phyloP scores from a whole-genome alignment of 2,888 invertebrate genomes.

The Venusia cambrica region DNA sequence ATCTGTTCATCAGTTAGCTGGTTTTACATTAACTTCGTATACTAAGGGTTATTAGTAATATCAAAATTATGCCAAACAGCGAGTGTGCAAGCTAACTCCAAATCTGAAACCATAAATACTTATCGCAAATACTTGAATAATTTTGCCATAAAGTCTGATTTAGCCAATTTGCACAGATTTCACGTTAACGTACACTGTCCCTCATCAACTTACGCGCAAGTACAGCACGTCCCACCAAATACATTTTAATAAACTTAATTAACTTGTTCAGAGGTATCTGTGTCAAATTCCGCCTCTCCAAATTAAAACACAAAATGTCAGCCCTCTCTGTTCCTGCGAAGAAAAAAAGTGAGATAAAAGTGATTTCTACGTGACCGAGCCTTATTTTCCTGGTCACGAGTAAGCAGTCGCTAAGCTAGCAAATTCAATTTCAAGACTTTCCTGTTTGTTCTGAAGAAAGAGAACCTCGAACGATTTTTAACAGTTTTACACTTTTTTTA shows the following conservation, averaged over 20 bases:
- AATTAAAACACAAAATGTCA: conserved; percentile 62
- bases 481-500: too few species aligned
- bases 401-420: conserved; percentile 20
- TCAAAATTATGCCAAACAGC: too few species aligned
- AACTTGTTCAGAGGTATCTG: conserved; percentile 67
- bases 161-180: too few species aligned
- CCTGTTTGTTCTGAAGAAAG: conserved; percentile 8
- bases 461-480: too few species aligned
- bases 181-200: too few species aligned
- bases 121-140: too few species aligned
- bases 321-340: conserved; percentile 43
- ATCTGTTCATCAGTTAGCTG: too few species aligned
- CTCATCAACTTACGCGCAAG: not conserved
- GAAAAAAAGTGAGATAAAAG: conserved; percentile 55
- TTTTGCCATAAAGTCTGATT: too few species aligned
- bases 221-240: conserved; percentile 59
- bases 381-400: conserved; percentile 28
- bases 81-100: too few species aligned
- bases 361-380: conserved; percentile 55
- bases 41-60: too few species aligned
- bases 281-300: conserved; percentile 58
- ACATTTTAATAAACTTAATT: conserved; percentile 79
- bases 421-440: conserved; percentile 9
- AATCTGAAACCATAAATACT: too few species aligned
- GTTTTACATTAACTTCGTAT: too few species aligned